A percentile compares a stretch with the other conserved stretches of the same genome.
phyloP scores from a whole-genome alignment of 35 echinoderm and acorn worm genomes.

The Hemicentrotus pulcherrimus region DNA sequence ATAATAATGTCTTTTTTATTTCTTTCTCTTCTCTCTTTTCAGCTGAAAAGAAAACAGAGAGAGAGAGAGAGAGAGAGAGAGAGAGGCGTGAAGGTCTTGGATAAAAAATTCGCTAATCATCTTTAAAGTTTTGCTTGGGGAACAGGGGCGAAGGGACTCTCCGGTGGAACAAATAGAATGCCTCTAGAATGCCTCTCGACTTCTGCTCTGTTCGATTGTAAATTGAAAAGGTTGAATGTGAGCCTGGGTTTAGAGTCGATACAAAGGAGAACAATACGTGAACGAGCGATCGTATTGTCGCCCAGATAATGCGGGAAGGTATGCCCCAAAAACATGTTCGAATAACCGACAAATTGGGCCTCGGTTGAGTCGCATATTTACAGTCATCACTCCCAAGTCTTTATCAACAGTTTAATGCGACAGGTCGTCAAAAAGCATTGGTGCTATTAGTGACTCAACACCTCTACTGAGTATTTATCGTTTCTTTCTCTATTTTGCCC shows the following conservation, averaged over 20 bases:
- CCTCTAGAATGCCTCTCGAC: not conserved
- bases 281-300: not conserved
- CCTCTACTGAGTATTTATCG: not conserved
- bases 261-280: not conserved
- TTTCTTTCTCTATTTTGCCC: not conserved
- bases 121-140: not conserved
- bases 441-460: too few species aligned
- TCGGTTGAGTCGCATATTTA: not conserved
- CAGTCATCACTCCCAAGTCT: not conserved
- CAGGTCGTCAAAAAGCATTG: not conserved
- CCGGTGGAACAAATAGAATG: not conserved
- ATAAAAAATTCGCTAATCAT: not conserved
- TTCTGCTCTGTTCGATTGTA: not conserved
- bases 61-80: too few species aligned
- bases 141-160: not conserved
- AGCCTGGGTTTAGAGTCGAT: not conserved
- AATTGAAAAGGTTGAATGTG: not conserved
- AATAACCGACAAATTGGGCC: conserved; percentile 16
- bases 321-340: conserved; percentile 9
- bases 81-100: not conserved
- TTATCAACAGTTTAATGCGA: not conserved
- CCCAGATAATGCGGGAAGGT: not conserved
- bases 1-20: not conserved
- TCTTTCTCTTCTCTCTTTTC: not conserved
- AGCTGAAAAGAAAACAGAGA: not conserved